These are phyloP conservation scores for Steinernema carpocapsae DNA, from an alignment of 2,888 invertebrate genomes.

Conservation along the genomic window DNA sequence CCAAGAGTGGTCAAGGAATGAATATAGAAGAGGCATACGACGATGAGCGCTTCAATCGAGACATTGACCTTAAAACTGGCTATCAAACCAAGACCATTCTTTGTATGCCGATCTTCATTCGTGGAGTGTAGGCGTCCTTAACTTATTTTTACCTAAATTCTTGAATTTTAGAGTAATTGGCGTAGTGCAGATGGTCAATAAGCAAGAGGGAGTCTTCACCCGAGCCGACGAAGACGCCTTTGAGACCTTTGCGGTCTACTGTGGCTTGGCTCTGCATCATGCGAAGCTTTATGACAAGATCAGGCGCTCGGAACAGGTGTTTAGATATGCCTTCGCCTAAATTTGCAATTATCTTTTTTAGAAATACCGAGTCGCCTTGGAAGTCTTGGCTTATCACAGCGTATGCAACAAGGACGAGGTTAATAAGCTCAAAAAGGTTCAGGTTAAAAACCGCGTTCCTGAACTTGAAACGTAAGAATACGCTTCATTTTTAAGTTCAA, in stretches of 20 bases:
- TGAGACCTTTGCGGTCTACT: conserved; percentile 83
- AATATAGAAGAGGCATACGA: conserved; percentile 84
- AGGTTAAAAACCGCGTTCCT: conserved; percentile 51
- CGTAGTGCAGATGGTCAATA: conserved; percentile 86
- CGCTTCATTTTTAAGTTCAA: not conserved
- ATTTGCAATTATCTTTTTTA: too few species aligned
- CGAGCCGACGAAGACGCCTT: conserved; percentile 82
- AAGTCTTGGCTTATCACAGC: conserved; percentile 84
- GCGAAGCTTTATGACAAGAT: conserved; percentile 85
- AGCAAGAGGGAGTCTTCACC: conserved; percentile 71
- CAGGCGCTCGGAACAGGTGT: conserved; percentile 77
- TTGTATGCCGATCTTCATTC: conserved; percentile 85
- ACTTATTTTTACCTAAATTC: not conserved
- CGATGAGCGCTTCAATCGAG: conserved; percentile 72
- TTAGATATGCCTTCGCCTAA: too few species aligned
- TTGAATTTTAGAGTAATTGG: conserved; percentile 78
- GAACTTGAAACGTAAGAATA: conserved; percentile 61
- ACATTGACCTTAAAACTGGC: conserved; percentile 73
- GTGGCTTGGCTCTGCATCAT: conserved; percentile 83
- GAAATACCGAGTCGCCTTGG: conserved; percentile 80
- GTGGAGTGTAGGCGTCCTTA: conserved; percentile 73
- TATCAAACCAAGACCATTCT: conserved; percentile 78
- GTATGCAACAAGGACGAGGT: conserved; percentile 79
- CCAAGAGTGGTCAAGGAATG: conserved; percentile 79
- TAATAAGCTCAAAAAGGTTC: conserved; percentile 62